Evolutionary conservation across 1,140 invertebrate genomes (phyloP).

Genomic region (Drosophila triauraria): DNA sequence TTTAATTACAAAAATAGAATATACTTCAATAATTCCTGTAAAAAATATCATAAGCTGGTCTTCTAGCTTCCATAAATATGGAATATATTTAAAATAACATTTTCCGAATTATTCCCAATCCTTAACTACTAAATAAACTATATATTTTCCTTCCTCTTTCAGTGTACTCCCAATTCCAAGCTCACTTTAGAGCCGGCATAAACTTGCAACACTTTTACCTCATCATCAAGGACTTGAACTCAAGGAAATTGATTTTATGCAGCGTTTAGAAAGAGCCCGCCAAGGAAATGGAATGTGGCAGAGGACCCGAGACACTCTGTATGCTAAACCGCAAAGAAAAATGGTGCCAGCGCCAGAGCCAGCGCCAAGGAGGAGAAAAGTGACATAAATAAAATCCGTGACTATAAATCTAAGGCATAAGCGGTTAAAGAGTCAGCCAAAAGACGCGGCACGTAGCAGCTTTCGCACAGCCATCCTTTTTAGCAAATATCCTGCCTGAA

Average conservation of each 20-base stretch:
- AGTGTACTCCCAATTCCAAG: background rate
- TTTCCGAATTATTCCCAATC: no score
- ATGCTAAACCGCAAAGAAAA: conserved; percentile 75
- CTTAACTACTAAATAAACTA: background rate
- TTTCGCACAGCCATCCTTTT: conserved; percentile 3
- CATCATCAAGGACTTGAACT: conserved; percentile 64
- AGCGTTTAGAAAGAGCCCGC: conserved; percentile 38
- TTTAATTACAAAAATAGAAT: no score
- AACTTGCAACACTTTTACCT: conserved; percentile 80
- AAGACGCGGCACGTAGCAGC: conserved; percentile 42
- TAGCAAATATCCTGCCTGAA: conserved; percentile 8
- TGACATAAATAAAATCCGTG: conserved; percentile 82
- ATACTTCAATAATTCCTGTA: no score
- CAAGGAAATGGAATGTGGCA: conserved; percentile 19
- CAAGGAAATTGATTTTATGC: conserved; percentile 80
- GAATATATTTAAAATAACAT: no score
- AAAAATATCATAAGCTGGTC: no score
- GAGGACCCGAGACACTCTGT: conserved; percentile 31
- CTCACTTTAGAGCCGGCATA: conserved; percentile 38
- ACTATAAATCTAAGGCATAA: conserved; percentile 81
- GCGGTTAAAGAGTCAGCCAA: conserved; percentile 71
- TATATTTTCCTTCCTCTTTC: background rate
- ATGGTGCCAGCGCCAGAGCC: conserved; percentile 32
- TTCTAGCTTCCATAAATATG: background rate
- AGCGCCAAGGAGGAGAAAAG: conserved; percentile 45